These are phyloP conservation scores for Cecropterus lyciades DNA, from an alignment of 1,140 invertebrate genomes.

Conservation along the genomic window DNA sequence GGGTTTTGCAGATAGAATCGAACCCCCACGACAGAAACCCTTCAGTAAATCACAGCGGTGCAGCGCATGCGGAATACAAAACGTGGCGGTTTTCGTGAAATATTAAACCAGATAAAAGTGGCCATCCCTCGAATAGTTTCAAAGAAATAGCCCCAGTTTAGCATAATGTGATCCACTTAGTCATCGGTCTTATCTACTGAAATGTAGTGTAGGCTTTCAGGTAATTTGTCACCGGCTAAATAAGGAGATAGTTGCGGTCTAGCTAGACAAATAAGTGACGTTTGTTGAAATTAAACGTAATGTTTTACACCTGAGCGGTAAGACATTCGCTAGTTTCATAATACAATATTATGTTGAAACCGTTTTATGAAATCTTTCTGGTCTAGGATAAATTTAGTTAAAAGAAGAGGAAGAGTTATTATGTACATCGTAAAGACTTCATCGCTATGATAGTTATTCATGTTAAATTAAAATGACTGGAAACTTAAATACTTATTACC, in stretches of 20 bases:
- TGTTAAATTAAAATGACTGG: no score
- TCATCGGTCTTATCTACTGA: slow-evolving; percentile 41
- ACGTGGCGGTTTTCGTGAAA: slow-evolving; percentile 40
- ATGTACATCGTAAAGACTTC: no score
- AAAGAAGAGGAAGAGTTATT: no score
- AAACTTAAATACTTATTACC: no score
- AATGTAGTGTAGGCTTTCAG: slow-evolving; percentile 40
- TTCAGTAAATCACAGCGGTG: slow-evolving; percentile 32
- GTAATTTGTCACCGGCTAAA: slow-evolving; percentile 29
- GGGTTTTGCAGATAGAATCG: slow-evolving; percentile 26
- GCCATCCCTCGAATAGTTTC: slow-evolving; percentile 43
- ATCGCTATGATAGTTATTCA: no score
- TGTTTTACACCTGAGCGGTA: no score
- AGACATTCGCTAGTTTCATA: no score
- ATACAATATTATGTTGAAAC: no score
- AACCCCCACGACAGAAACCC: slow-evolving; percentile 23
- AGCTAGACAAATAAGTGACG: slow-evolving; percentile 1
- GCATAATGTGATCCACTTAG: slow-evolving; percentile 46
- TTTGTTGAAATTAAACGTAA: background rate
- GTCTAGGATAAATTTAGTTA: no score
- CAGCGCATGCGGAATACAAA: slow-evolving; percentile 34
- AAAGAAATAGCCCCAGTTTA: slow-evolving; percentile 44
- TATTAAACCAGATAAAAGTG: slow-evolving; percentile 44
- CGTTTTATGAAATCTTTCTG: no score
- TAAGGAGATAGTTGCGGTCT: slow-evolving; percentile 13